Base-by-base conservation (phyloP, 2,113 vertebrate genomes). In the Phainopepla nitens region DNA sequence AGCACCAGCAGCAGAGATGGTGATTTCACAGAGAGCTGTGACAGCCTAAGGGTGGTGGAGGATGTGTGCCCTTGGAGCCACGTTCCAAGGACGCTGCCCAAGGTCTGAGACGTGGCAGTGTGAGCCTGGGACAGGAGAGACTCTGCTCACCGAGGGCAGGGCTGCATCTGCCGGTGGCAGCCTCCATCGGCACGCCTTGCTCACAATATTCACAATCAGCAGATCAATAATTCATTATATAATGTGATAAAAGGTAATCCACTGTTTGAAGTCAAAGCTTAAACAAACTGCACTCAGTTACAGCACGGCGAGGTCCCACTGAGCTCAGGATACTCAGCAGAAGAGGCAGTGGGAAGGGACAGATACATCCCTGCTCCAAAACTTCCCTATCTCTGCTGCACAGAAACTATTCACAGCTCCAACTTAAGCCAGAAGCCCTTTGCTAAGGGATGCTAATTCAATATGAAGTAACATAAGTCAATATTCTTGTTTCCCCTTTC, bases 401-500 rank as follows among this genome's bases (percentile, higher is more conserved):
- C 3, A 24, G 60, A 57, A 94, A 66, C 39, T 33, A 58, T 25
- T 94, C 61, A 86, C 53, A 31, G 89, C 71, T 75, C 51, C 54
- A 24, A 82, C 93, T 82, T 87, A 87, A 95, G 94, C 69, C 93
- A 94, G 90, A 64, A 94, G 93, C 88, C 85, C 82, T 93, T 72
- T 89, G 84, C 86, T 66, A 89, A 97, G 61, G 61, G 87, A 95
- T 22, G 10, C 49, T 84, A 89, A 82, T 87, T 87, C 93, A 96
- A 89, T 69, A 87, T 51, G 77, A 95, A 83, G 91, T 72, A 97
- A 95, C 94, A 1, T 15, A 58, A 75, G 93, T 94, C 97, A 92
- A 95, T 92, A 80, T 85, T 81, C 96, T 92, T 73, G 94, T 95
- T 97, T 96, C 89, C 95, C 93, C 93, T 94, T 83, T 96, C 96